Evolutionary conservation across 2,888 invertebrate genomes (phyloP).

Genomic region (Oxytorus armatus): DNA sequence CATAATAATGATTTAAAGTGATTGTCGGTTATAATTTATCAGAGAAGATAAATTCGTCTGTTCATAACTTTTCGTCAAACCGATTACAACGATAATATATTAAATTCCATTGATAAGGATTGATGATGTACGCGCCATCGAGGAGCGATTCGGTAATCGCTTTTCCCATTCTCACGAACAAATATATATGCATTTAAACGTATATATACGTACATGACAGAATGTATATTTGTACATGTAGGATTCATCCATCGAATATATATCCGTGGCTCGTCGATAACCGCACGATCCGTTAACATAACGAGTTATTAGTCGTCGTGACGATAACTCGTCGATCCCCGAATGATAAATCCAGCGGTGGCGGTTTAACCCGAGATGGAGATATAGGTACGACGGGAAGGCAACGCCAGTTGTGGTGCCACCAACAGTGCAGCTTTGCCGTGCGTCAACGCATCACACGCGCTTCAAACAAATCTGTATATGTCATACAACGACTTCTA

Average conservation of each 20-base stretch:
- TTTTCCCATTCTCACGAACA: not conserved
- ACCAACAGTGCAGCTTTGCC: constrained; percentile 2
- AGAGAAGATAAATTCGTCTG: constrained; percentile 7
- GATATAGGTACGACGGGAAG: not conserved
- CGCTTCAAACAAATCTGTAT: not conserved
- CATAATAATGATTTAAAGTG: not conserved
- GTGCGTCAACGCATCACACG: not conserved
- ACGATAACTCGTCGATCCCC: constrained; percentile 73
- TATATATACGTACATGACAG: not conserved
- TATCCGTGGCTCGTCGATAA: constrained; percentile 59
- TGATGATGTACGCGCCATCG: constrained; percentile 34
- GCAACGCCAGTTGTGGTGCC: not conserved
- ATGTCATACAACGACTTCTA: constrained; percentile 20
- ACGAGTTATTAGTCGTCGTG: constrained; percentile 74
- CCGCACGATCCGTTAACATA: constrained; percentile 66
- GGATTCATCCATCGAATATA: constrained; percentile 57
- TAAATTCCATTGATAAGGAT: constrained; percentile 40
- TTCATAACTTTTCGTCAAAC: constrained; percentile 31
- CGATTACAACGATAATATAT: constrained; percentile 6
- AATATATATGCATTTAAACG: not conserved
- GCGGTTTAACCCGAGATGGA: constrained; percentile 6
- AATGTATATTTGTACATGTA: not conserved
- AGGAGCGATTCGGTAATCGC: constrained; percentile 19
- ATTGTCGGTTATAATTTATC: not conserved
- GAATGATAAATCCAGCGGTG: constrained; percentile 71